Evolutionary conservation across 2,113 vertebrate genomes (phyloP).

Genomic region (Brachypodius melanocephalos): DNA sequence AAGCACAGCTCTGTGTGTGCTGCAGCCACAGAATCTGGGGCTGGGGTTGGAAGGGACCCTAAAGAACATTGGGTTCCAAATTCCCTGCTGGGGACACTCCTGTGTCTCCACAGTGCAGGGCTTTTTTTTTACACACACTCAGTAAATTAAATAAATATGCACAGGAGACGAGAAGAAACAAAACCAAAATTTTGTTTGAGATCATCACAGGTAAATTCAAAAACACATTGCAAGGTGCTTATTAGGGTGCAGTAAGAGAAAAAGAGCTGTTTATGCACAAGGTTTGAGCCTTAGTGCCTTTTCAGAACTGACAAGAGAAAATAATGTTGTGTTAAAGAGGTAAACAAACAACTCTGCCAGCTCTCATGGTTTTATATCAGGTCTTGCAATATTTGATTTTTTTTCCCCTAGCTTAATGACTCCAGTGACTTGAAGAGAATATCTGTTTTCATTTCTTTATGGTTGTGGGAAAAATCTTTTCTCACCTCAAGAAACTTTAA

Average conservation of each 20-base stretch:
- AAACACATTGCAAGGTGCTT: not conserved
- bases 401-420: not conserved
- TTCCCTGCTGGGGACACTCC: not conserved
- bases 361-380: not conserved
- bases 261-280: not conserved
- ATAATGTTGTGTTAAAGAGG: not conserved
- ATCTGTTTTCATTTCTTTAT: constrained; percentile 10
- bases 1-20: not conserved
- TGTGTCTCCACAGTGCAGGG: not conserved
- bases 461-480: constrained; percentile 23
- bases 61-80: not conserved
- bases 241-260: not conserved
- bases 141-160: not conserved
- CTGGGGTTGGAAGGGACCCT: not conserved
- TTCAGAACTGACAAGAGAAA: not conserved
- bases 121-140: not conserved
- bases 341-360: not conserved
- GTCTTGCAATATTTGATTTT: not conserved
- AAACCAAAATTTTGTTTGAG: not conserved
- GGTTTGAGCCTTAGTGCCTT: not conserved
- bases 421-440: not conserved
- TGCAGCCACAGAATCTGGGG: not conserved
- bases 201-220: not conserved
- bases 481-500: not conserved
- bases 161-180: not conserved